Evolutionary conservation across 2,113 vertebrate species (phyloP).

Genomic region (Dromaius novaehollandiae): DNA sequence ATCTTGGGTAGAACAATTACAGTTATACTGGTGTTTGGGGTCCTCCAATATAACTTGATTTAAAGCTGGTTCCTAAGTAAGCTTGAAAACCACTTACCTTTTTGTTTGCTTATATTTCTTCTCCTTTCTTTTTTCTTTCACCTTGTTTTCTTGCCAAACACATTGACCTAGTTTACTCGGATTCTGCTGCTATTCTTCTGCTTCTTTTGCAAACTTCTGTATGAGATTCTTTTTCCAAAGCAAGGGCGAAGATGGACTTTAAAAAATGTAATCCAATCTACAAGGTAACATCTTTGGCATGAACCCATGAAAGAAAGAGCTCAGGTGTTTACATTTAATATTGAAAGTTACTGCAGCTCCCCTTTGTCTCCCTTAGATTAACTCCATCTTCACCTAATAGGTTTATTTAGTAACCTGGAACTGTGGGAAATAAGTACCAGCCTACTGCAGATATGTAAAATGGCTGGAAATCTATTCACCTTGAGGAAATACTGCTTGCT

Average conservation of each 20-base stretch:
- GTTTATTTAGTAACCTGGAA: not conserved
- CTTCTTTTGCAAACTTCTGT: slow-evolving; percentile 61
- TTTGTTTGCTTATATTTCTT: slow-evolving; percentile 35
- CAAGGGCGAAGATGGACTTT: slow-evolving; percentile 53
- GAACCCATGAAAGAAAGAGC: not conserved
- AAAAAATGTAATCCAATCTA: slow-evolving; percentile 16
- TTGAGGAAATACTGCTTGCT: not conserved
- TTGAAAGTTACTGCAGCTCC: not conserved
- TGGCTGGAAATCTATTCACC: not conserved
- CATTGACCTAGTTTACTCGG: slow-evolving; percentile 55
- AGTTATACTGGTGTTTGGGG: not conserved
- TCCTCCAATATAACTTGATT: not conserved
- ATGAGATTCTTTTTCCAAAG: slow-evolving; percentile 51
- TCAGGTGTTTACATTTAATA: not conserved
- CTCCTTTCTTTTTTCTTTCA: not conserved
- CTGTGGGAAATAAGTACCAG: not conserved
- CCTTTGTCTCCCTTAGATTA: not conserved
- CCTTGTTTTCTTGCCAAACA: slow-evolving; percentile 42
- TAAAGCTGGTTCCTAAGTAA: not conserved
- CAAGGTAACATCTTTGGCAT: slow-evolving; percentile 65
- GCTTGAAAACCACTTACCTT: slow-evolving; percentile 20
- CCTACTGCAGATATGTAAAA: not conserved
- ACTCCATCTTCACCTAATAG: not conserved
- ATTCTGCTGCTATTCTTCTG: slow-evolving; percentile 37
- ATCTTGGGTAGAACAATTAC: not conserved